Base-by-base conservation (phyloP, 2,888 invertebrate species). In the Caenorhabditis macrosperma region DNA sequence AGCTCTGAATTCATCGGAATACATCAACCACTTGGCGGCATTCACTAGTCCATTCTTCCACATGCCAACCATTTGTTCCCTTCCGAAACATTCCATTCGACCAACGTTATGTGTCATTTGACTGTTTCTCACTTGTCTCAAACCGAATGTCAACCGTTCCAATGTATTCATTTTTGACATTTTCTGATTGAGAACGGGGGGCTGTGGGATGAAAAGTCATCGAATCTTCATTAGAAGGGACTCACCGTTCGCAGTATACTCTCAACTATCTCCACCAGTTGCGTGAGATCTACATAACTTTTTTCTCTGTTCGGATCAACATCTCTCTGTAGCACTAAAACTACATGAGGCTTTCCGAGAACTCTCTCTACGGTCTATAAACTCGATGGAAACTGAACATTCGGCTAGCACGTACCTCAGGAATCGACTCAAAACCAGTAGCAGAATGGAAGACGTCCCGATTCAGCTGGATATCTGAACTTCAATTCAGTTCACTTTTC, bases 391-490 rank as follows among this genome's bases (percentile, higher is more conserved):
- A n/a, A n/a, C n/a, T n/a, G n/a, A n/a, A n/a, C n/a, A n/a, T n/a
- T n/a, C n/a, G n/a, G n/a, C n/a, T n/a, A n/a, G n/a, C n/a, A n/a
- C n/a, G n/a, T n/a, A n/a, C n/a, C n/a, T n/a, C n/a, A n/a, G n/a
- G n/a, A n/a, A n/a, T n/a, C n/a, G n/a, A n/a, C n/a, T n/a, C n/a
- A n/a, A n/a, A n/a, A n/a, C 12, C 7, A 17, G 26, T 2, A 10
- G 12, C 26, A 1, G 50, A 50, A 50, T 22, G 24, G 5, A 15
- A 26, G 10, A 26, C 5, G 15, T 69, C 69, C 12, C 60, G 38
- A 44, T 61, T 50, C n/a, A 50, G 59, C n/a, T 69, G 69, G 12
- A 69, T 69, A 28, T 69, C 69, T 61, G n/a, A n/a, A 17, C 44
- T 17, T 17, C 9, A 3, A 26, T 41, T 28, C 2, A 17, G 15